Evolutionary conservation across 2,888 invertebrate genomes (phyloP), one percentile per base, ranked within the genome.

Genomic region (Malthinus seriepunctatus): DNA sequence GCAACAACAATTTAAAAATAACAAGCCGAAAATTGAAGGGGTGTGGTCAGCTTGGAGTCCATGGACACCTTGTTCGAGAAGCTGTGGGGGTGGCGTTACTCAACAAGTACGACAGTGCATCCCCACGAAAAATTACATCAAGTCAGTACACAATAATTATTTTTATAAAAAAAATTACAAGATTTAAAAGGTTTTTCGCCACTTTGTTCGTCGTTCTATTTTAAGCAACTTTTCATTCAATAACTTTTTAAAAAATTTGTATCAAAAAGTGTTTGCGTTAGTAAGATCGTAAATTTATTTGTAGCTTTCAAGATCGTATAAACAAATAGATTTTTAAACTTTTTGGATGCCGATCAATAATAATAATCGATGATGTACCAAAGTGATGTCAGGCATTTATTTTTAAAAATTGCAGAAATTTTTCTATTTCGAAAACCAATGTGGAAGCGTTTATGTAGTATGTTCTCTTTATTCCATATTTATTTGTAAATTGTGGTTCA

Each of bases 1-100:
- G 59, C 76, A 78, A 56, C 72, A 72, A 63, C 56, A 76, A 49
- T 63, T 70, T 48, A 76, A 72, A 64, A 64, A 49, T 12, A 73
- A 73, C 65, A 68, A 67, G 48, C 69, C 74, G 61, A 72, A 68
- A 62, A 66, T 65, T 14, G 65, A 67, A 42, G 83, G 83, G 34
- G 79, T 77, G 6, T 90, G 90, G 90, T 88, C 88, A 51, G 76
- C 85, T 0, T 90, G 90, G 90, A 86, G 87, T 48, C 76, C 84
- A 5, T 91, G 91, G 91, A 86, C 87, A 64, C 78, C 86, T 8
- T 91, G 91, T 73, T 87, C 88, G n/a, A 83, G 86, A 69, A 83
- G 83, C n/a, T 91, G 91, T 73, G 89, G 89, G 0, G 88, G 88
- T 2, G 89, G 89, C 11, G 85, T 91, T 50, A 86, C 89, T 38